These are phyloP conservation scores for Lepidurus arcticus DNA, from an alignment of 1,140 invertebrate species.

Conservation along the genomic window DNA sequence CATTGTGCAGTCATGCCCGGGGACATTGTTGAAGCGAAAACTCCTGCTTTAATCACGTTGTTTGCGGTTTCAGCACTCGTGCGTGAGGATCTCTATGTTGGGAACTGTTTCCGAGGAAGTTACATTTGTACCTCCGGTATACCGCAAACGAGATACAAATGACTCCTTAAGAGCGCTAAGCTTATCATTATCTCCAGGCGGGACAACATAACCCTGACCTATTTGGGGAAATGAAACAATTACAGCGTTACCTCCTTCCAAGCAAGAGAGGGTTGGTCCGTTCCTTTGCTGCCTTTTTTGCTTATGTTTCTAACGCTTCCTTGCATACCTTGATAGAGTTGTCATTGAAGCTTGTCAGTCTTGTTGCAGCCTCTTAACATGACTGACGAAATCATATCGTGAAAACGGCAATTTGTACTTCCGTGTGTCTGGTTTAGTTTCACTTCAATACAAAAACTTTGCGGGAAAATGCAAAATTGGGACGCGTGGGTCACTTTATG, in stretches of 20 bases:
- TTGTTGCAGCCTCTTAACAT: background rate
- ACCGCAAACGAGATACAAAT: background rate
- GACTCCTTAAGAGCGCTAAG: background rate
- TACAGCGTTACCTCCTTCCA: background rate
- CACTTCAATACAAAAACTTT: no score
- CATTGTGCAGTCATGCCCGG: no score
- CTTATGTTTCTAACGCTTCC: background rate
- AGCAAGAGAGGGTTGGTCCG: background rate
- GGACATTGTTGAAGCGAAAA: no score
- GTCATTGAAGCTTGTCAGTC: slow-evolving; percentile 18
- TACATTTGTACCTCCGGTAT: background rate
- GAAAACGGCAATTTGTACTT: no score
- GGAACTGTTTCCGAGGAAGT: no score
- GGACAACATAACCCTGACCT: slow-evolving; percentile 4
- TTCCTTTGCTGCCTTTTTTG: background rate
- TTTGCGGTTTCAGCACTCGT: no score
- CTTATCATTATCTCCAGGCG: background rate
- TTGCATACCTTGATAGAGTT: background rate
- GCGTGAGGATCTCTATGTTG: no score
- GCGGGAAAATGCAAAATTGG: background rate
- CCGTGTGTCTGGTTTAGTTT: no score
- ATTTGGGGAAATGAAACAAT: background rate
- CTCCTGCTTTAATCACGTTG: no score
- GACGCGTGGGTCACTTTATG: background rate
- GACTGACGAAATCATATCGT: background rate